Base-by-base conservation (phyloP, 2,888 invertebrate genomes). In the Yponomeuta plumbellus region DNA sequence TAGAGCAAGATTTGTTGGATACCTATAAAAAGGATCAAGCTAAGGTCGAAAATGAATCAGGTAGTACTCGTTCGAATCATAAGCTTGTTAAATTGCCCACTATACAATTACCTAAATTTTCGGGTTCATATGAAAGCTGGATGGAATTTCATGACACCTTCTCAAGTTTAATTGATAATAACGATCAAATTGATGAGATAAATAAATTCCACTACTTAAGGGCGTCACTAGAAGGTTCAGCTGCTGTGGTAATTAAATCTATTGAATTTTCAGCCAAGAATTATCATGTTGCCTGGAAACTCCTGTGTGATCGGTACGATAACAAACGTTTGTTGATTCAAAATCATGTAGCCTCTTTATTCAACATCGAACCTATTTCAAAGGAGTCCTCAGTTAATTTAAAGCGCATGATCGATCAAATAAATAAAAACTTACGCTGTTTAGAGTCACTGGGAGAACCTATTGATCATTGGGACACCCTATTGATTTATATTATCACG, bases 341-440 rank as follows among this genome's bases (percentile, higher is more conserved):
- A 44, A 69, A 69, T 66, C 70, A 70, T 63, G 66, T 69, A 1
- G 61, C 67, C 8, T 63, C 68, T n/a, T 64, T 70, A n/a, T 71
- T 71, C 62, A 69, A 68, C 34, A 20, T 71, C 17, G 62, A 69
- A 57, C n/a, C 57, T 2, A 34, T 65, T 13, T 20, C 56, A 26
- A 65, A 34, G n/a, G 65, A 64, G 22, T 64, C 64, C 8, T 44
- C 56, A n/a, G 8, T 22, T 11, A 13, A 11, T 17, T 22, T 64
- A n/a, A 44, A 56, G 21, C 56, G 21, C 22, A 17, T 64, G 10
- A 64, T 64, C 8, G 64, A 64, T 56, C 26, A 65, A 8, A 10
- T 65, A 2, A 57, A 56, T 34, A 65, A 65, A 34, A 65, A 65
- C 34, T 20, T 65, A 13, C 23, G 34, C n/a, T 20, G 57, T 3